Evolutionary conservation across 2,888 invertebrate genomes (phyloP).

Genomic region (Teinopalpus imperialis): DNA sequence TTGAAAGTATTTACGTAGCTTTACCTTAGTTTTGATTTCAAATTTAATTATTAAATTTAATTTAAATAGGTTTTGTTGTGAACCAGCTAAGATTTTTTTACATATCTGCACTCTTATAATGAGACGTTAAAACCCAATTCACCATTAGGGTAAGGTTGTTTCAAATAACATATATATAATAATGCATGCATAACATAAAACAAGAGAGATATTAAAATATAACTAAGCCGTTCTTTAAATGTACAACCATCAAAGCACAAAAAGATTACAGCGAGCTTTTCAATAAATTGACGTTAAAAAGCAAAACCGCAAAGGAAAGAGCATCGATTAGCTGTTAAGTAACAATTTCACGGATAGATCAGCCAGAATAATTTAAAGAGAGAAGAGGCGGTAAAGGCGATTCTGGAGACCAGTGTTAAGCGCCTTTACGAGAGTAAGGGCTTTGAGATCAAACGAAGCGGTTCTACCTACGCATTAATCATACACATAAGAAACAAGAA

Average conservation of each 20-base stretch:
- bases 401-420: conserved; percentile 50
- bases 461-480: conserved; percentile 69
- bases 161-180: too few relatives aligned
- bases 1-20: too few relatives aligned
- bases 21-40: too few relatives aligned
- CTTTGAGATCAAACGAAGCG: conserved; percentile 62
- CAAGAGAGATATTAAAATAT: too few relatives aligned
- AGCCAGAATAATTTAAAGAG: conserved; percentile 56
- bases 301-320: conserved; percentile 42
- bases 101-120: too few relatives aligned
- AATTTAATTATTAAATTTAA: too few relatives aligned
- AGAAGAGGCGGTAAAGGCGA: conserved; percentile 34
- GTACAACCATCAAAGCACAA: too few relatives aligned
- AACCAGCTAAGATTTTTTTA: too few relatives aligned
- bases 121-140: too few relatives aligned
- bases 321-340: conserved; percentile 60
- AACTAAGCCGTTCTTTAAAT: background rate
- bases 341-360: conserved; percentile 61
- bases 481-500: conserved; percentile 57
- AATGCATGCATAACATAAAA: too few relatives aligned
- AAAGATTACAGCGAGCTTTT: background rate
- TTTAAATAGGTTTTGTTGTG: too few relatives aligned
- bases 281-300: conserved; percentile 35
- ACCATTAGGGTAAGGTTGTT: too few relatives aligned
- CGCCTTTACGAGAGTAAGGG: conserved; percentile 51